Percentiles rank a stretch among this genome's conserved stretches.
Conservation (phyloP, 2,888 invertebrate species). For the Campopleginae sp. region DNA sequence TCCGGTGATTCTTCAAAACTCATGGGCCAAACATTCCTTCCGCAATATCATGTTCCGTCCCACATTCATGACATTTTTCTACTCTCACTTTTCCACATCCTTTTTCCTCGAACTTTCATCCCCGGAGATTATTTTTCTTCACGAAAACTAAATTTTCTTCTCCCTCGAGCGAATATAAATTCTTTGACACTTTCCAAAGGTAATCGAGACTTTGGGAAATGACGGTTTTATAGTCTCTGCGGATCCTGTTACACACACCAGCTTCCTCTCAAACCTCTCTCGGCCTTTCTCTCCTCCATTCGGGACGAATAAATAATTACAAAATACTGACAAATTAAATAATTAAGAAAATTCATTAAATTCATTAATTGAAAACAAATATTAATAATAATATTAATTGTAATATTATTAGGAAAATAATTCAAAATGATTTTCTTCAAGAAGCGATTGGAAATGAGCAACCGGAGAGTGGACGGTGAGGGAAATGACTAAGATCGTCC, state of each 20-base stretch:
- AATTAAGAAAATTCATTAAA: too few relatives aligned
- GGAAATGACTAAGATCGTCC: too few relatives aligned
- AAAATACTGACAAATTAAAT: too few relatives aligned
- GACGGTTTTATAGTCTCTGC: slow-evolving; percentile 47
- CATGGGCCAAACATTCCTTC: slow-evolving; percentile 40
- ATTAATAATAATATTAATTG: too few relatives aligned
- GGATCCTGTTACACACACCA: slow-evolving; percentile 26
- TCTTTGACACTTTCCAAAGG: slow-evolving; percentile 58
- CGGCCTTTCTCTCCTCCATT: neutral
- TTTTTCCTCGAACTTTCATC: slow-evolving; percentile 48
- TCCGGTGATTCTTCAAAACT: slow-evolving; percentile 15
- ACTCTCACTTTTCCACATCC: slow-evolving; percentile 7
- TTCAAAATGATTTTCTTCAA: too few relatives aligned
- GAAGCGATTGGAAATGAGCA: too few relatives aligned
- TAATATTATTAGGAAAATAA: too few relatives aligned
- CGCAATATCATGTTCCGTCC: slow-evolving; percentile 50
- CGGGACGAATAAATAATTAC: too few relatives aligned
- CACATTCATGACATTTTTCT: slow-evolving; percentile 14
- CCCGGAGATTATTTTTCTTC: slow-evolving; percentile 37
- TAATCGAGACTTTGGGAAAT: slow-evolving; percentile 37
- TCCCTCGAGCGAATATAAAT: slow-evolving; percentile 54
- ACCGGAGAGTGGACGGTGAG: too few relatives aligned
- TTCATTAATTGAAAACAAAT: too few relatives aligned
- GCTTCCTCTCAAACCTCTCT: slow-evolving; percentile 18
- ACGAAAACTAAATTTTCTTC: slow-evolving; percentile 41